phyloP scores from a whole-genome alignment of 2,797 vertebrate genomes.

The Gymnocypris eckloni region DNA sequence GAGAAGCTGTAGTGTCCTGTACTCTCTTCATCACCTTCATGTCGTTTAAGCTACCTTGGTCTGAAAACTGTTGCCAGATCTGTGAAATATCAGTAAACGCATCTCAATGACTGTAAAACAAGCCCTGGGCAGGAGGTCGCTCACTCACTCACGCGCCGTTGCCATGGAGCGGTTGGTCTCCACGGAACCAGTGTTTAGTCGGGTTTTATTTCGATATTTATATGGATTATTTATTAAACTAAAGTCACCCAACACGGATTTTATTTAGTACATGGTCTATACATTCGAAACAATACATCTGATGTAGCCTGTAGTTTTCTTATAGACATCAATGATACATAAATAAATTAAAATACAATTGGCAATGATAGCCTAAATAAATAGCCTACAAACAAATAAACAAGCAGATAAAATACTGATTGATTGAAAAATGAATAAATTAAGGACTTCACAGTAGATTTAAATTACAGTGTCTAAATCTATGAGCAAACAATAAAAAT shows the following conservation, averaged over 20 bases:
- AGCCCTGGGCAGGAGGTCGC: constrained; percentile 54
- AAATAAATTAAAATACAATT: background rate
- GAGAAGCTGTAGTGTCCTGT: background rate
- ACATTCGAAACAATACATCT: background rate
- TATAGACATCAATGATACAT: background rate
- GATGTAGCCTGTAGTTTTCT: background rate
- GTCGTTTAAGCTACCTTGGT: background rate
- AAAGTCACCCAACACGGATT: background rate
- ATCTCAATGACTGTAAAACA: constrained; percentile 58
- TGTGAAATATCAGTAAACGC: background rate
- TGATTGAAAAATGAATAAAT: background rate
- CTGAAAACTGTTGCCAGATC: background rate
- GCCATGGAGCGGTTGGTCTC: constrained; percentile 63
- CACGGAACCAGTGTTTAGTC: constrained; percentile 60
- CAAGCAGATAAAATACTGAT: background rate
- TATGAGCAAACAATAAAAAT: background rate
- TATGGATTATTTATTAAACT: constrained; percentile 23
- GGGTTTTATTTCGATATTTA: background rate
- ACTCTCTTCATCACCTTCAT: background rate
- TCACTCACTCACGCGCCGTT: constrained; percentile 48
- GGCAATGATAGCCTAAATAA: background rate
- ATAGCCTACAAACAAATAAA: background rate
- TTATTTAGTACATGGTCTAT: background rate
- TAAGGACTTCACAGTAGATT: background rate
- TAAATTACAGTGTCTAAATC: background rate